Percentiles rank a stretch among this genome's conserved stretches.
Conservation (phyloP, 2,113 vertebrate species). For the Prietella phreatophila region DNA sequence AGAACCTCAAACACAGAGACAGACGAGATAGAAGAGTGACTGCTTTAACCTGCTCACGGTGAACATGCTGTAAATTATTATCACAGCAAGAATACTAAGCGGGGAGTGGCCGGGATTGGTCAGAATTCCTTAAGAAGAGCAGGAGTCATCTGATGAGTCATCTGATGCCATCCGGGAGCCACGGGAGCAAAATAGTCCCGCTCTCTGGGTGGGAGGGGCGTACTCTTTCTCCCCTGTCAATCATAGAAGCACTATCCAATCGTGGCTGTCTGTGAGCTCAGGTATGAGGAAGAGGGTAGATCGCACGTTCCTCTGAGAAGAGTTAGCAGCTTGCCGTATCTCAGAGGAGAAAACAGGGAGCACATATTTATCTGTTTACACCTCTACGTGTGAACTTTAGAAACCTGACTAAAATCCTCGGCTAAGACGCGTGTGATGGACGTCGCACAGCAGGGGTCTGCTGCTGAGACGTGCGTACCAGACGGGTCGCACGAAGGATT, state of each 20-base stretch:
- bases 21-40: no score
- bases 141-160: not conserved
- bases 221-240: not conserved
- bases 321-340: not conserved
- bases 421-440: not conserved
- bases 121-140: no score
- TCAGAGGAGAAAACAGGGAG: not conserved
- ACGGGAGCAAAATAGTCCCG: not conserved
- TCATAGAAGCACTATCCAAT: not conserved
- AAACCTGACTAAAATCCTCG: not conserved
- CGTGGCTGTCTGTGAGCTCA: not conserved
- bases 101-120: no score
- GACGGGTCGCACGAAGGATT: not conserved
- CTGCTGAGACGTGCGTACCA: not conserved
- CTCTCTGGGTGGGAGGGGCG: not conserved
- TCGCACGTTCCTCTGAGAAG: not conserved
- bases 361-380: fast-evolving
- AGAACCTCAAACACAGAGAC: no score
- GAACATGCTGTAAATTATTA: no score
- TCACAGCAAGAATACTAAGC: no score
- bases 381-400: not conserved
- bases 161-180: not conserved
- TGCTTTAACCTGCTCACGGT: no score
- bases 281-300: not conserved
- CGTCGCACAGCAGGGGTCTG: not conserved